Evolutionary conservation across 1,140 invertebrate genomes (phyloP).

Genomic region (Varroa destructor): DNA sequence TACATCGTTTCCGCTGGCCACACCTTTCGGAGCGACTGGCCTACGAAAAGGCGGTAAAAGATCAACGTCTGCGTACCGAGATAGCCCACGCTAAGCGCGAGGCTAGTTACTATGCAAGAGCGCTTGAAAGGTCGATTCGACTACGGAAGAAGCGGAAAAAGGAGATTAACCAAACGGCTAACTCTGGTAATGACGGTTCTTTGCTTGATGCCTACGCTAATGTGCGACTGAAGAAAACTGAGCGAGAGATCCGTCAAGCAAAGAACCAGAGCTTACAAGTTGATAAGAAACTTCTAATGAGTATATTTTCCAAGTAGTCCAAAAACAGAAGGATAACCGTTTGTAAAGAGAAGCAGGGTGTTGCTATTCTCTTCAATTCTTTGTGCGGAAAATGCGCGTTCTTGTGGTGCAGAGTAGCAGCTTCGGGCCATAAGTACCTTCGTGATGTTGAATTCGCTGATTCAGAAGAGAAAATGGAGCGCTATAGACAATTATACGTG

Average conservation of each 20-base stretch:
- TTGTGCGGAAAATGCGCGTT: too few species aligned
- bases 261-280: neutral
- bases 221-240: constrained; percentile 13
- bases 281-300: constrained; percentile 14
- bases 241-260: constrained; percentile 6
- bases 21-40: constrained; percentile 78
- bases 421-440: too few species aligned
- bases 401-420: too few species aligned
- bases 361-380: too few species aligned
- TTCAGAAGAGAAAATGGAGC: too few species aligned
- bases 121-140: constrained; percentile 58
- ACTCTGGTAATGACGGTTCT: neutral
- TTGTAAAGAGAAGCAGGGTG: too few species aligned
- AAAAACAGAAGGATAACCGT: too few species aligned
- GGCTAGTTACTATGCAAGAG: constrained; percentile 65
- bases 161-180: neutral
- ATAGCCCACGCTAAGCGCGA: constrained; percentile 79
- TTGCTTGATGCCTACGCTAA: neutral
- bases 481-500: too few species aligned
- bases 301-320: constrained; percentile 3
- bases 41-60: constrained; percentile 74
- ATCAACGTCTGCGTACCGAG: constrained; percentile 70
- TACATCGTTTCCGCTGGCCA: constrained; percentile 85
- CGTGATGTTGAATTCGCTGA: too few species aligned
- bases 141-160: constrained; percentile 47